These are phyloP conservation scores for Zaprionus capensis DNA, from an alignment of 1,140 invertebrate species.

Conservation along the genomic window DNA sequence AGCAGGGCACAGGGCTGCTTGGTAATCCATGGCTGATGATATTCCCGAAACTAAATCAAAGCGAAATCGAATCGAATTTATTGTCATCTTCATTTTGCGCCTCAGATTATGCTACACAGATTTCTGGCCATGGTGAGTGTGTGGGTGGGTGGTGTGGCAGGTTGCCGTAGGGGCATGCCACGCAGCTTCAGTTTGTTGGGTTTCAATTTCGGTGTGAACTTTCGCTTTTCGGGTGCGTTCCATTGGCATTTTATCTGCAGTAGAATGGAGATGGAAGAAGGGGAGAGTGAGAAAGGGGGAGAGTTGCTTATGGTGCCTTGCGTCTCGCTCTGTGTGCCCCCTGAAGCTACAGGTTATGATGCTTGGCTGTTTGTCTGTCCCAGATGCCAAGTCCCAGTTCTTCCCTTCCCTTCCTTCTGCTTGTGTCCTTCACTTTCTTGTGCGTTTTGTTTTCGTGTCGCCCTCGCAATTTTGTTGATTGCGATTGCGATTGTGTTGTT, in stretches of 20 bases:
- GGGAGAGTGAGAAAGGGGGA: neutral
- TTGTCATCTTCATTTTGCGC: slow-evolving; percentile 81
- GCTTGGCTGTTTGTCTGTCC: slow-evolving; percentile 38
- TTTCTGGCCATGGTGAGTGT: slow-evolving; percentile 18
- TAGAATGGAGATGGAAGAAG: neutral
- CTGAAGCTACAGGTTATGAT: slow-evolving; percentile 81
- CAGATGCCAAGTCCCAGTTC: neutral
- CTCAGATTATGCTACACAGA: slow-evolving; percentile 77
- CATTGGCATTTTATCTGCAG: slow-evolving; percentile 33
- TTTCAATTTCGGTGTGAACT: slow-evolving; percentile 82
- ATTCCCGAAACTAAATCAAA: slow-evolving; percentile 82
- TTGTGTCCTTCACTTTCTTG: slow-evolving; percentile 42
- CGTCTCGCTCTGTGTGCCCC: slow-evolving; percentile 49
- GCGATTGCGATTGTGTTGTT: slow-evolving; percentile 39
- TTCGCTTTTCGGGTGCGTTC: slow-evolving; percentile 55
- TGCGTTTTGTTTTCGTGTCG: slow-evolving; percentile 59
- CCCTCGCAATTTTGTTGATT: slow-evolving; percentile 72
- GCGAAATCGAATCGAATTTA: slow-evolving; percentile 82
- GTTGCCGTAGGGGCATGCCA: slow-evolving; percentile 7
- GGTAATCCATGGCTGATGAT: slow-evolving; percentile 80
- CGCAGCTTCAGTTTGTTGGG: slow-evolving; percentile 50
- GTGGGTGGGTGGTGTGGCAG: neutral
- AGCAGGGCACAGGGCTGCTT: slow-evolving; percentile 17
- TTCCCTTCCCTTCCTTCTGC: neutral
- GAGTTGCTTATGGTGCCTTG: slow-evolving; percentile 9